Base-by-base conservation (phyloP, 2,797 vertebrate genomes). In the Dicrostonyx torquatus region DNA sequence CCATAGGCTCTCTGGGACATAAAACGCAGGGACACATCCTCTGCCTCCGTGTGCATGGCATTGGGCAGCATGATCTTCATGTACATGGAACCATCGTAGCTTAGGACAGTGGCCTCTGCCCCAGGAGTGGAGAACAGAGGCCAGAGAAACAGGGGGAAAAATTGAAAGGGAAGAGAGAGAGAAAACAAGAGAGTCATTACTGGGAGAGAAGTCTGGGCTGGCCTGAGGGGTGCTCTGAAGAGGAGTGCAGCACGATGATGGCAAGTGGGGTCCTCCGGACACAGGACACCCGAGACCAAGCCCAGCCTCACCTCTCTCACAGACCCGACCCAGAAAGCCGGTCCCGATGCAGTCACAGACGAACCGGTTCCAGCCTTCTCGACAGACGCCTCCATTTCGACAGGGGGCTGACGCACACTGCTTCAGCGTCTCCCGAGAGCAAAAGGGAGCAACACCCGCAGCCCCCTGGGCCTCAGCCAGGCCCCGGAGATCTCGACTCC, bases 1-100 rank as follows among this genome's bases (percentile, higher is more conserved):
- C 99, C 99, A 15, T 99, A 99, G 79, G 99, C 99, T 40, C 99
- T 98, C 98, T 99, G 99, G 92, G 99, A 99, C 99, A 99, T 99
- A 97, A 99, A 99, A 60, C 99, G 99, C 90, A 99, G 98, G 37
- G 99, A 99, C 93, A 99, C 99, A 6, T 99, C 99, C 98, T 99
- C 99, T 0, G 99, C 99, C 98, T 99, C 99, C 0, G 99, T 99
- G 98, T 99, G 99, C 97, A 99, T 98, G 13, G 98, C 99, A 2
- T 97, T 98, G 0, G 99, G 99, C 96, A 99, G 98, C 97, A 99
- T 97, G 97, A 99, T 98, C 98, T 99, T 99, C 98, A 99, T 99
- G 96, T 99, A 99, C 99, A 99, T 99, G 98, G 99, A 99, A 97
- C 99, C 99, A 0, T 99, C 99, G 0, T 99, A 99, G 98, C 99